Evolutionary conservation across 2,888 invertebrate genomes (phyloP).

Genomic region (Sycophila texana): DNA sequence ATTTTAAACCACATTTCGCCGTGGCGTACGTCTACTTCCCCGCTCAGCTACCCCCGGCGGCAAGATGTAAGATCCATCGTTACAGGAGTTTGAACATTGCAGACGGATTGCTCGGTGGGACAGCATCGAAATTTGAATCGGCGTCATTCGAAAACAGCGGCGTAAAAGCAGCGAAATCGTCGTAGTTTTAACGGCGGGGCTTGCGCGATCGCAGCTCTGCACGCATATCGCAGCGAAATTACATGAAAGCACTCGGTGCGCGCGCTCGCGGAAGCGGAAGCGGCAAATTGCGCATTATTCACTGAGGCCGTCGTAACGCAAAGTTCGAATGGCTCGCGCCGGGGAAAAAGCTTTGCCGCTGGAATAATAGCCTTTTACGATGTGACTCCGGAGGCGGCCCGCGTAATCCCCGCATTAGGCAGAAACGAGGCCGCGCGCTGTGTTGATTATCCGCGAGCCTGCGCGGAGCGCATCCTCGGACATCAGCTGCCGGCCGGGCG

Average conservation of each 20-base stretch:
- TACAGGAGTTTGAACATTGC: too few relatives aligned
- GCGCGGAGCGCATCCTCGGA: slow-evolving; percentile 19
- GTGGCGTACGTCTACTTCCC: too few relatives aligned
- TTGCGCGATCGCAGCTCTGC: background rate
- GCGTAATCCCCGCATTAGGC: slow-evolving; percentile 25
- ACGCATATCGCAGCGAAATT: background rate
- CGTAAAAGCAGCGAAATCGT: slow-evolving; percentile 15
- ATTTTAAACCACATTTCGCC: too few relatives aligned
- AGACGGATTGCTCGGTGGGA: too few relatives aligned
- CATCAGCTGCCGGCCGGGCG: background rate
- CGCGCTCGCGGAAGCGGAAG: background rate
- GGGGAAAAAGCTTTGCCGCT: background rate
- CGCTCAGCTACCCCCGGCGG: too few relatives aligned
- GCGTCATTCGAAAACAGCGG: background rate
- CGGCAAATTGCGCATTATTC: slow-evolving; percentile 20
- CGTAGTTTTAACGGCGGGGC: slow-evolving; percentile 27
- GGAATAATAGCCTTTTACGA: slow-evolving; percentile 27
- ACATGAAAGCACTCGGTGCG: slow-evolving; percentile 4
- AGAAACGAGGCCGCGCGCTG: background rate
- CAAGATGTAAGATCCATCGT: too few relatives aligned
- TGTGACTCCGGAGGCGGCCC: background rate
- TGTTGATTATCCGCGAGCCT: slow-evolving; percentile 4
- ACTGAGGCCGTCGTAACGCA: slow-evolving; percentile 15
- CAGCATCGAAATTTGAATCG: too few relatives aligned
- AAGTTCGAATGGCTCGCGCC: slow-evolving; percentile 21